Evolutionary conservation across 2,113 vertebrate genomes (phyloP).

Genomic region (Kryptolebias marmoratus): DNA sequence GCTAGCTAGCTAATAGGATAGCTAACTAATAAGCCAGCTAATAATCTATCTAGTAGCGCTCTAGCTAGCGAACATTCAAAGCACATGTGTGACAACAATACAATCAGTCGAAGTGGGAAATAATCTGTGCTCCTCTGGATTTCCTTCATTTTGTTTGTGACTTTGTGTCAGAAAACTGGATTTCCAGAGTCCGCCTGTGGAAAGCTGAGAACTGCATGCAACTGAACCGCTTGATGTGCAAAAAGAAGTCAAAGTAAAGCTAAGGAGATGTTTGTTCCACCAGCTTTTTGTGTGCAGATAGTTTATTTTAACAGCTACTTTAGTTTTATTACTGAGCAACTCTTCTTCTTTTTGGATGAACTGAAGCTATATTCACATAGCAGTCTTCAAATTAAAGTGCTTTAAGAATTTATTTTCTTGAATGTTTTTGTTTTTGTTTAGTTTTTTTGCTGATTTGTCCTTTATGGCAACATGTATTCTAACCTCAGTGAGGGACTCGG

Average conservation of each 20-base stretch:
- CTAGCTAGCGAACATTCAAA: constrained; percentile 31
- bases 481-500: constrained; percentile 73
- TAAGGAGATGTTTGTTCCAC: constrained; percentile 1
- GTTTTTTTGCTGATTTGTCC: constrained; percentile 46
- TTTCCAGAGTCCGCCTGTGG: constrained; percentile 31
- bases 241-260: not conserved
- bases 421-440: constrained; percentile 10
- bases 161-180: constrained; percentile 22
- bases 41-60: not conserved
- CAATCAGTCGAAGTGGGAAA: not conserved
- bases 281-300: constrained; percentile 17
- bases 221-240: constrained; percentile 8
- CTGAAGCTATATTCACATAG: constrained; percentile 1
- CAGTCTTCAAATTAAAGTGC: constrained; percentile 53
- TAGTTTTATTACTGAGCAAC: not conserved
- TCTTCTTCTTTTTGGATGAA: not conserved
- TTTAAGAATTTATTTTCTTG: constrained; percentile 36
- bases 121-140: not conserved
- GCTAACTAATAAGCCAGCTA: too few species aligned
- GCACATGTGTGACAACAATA: constrained; percentile 31
- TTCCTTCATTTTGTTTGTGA: constrained; percentile 3
- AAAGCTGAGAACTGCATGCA: constrained; percentile 50
- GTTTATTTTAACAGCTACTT: not conserved
- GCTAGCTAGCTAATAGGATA: too few species aligned
- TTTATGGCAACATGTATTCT: constrained; percentile 62